Base-by-base conservation (phyloP, 2,888 invertebrate species). In the Ichneumoninae sp. region DNA sequence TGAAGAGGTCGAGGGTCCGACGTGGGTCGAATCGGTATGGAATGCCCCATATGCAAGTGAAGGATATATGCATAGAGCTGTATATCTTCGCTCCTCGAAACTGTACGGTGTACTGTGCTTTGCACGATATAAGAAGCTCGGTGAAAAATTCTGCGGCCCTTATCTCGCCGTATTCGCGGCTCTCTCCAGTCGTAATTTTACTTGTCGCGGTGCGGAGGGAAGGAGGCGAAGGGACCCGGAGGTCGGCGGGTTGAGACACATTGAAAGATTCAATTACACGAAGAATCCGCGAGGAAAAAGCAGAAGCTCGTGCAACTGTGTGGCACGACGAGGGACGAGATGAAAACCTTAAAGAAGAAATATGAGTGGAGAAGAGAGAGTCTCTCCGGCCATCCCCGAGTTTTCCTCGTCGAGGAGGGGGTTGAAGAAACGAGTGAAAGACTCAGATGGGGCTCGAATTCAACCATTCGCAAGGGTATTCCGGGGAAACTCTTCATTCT, bases 301-400 rank as follows among this genome's bases (percentile, higher is more conserved):
- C 36, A 78, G 60, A 74, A 83, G 30, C 69, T 77, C 54, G 47
- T 60, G 19, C 57, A 50, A 19, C n/a, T 16, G 54, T 68, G 66
- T 65, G 60, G 44, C 40, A 68, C 57, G 19, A 54, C 66, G 73
- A 22, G n/a, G 26, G 69, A 78, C 60, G 69, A 78, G 60, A 78
- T 83, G 52, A 74, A 69, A 83, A 83, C 52, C 71, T 66, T 65
- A 13, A 60, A 82, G 73, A 73, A 73, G 68, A 74, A 76, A 76
- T 71, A 77, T 78, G 60, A 83, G 77, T 69, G 68, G 50, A 66
- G 69, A 50, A 63, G 19, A 68, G 30, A n/a, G 70, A 33, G 36
- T 70, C 30, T 36, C 75, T 52, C n/a, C n/a, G 8, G 33, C 52
- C 22, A 33, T 60, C 26, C 7, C 22, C 26, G 7, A 30, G 33